A percentile compares a stretch with the other conserved stretches of the same genome.
Conservation (phyloP, 2,888 invertebrate species). For the Acleris sparsana region DNA sequence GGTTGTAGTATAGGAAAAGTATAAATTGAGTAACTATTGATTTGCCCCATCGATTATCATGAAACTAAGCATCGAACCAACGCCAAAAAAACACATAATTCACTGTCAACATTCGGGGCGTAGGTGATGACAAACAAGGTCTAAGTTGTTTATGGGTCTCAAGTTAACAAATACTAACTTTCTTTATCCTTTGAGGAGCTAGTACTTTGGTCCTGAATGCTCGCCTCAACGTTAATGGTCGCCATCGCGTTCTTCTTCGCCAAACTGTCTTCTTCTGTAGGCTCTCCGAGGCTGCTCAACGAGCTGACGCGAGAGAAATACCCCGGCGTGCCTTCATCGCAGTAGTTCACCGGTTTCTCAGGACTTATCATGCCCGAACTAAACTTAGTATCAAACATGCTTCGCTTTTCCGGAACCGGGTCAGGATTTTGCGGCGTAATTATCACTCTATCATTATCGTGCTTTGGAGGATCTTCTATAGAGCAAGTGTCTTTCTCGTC, state of each 20-base stretch:
- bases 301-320: conserved; percentile 88
- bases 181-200: conserved; percentile 73
- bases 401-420: conserved; percentile 59
- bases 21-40: too few species aligned
- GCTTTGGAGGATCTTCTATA: conserved; percentile 73
- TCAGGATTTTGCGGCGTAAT: conserved; percentile 61
- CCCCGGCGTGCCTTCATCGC: conserved; percentile 94
- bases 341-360: conserved; percentile 92
- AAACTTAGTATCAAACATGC: conserved; percentile 76
- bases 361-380: conserved; percentile 90
- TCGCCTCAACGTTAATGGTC: conserved; percentile 68
- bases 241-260: conserved; percentile 77
- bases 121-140: too few species aligned
- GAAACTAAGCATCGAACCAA: too few species aligned
- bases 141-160: background rate
- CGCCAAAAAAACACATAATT: too few species aligned
- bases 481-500: conserved; percentile 79
- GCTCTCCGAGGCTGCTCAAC: conserved; percentile 83
- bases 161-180: conserved; percentile 57
- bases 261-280: conserved; percentile 72
- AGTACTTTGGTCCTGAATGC: conserved; percentile 60
- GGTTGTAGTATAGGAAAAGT: too few species aligned
- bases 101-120: too few species aligned
- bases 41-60: too few species aligned
- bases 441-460: conserved; percentile 73